phyloP scores from a whole-genome alignment of 2,888 invertebrate species.

The Caenorhabditis panamensis region DNA sequence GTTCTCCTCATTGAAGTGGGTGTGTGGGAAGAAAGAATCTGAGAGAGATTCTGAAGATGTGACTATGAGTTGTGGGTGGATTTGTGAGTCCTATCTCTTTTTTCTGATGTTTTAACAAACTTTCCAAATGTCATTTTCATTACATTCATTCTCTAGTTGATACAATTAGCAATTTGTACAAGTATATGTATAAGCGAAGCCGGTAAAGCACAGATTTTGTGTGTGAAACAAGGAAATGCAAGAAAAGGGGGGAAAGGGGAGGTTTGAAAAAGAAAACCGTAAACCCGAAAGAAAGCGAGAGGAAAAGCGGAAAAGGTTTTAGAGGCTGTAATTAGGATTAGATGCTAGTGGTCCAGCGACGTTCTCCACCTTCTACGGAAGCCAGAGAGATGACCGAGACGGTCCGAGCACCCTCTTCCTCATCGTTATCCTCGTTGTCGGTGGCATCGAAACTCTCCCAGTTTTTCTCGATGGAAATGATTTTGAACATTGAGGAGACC shows the following conservation, averaged over 20 bases:
- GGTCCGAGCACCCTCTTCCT: conserved; percentile 39
- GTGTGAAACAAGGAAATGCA: background rate
- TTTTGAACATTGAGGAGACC: conserved; percentile 74
- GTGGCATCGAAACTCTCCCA: conserved; percentile 73
- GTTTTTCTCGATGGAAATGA: conserved; percentile 74
- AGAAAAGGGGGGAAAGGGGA: background rate
- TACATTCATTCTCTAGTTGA: background rate
- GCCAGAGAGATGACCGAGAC: conserved; percentile 44
- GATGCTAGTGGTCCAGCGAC: conserved; percentile 60
- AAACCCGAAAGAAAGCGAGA: conserved; percentile 9
- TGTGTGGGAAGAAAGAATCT: no score
- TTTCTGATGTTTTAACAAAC: no score
- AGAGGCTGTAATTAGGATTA: conserved; percentile 5
- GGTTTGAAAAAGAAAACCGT: background rate
- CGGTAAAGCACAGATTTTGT: conserved; percentile 1
- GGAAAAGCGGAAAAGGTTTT: background rate
- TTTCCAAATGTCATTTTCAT: background rate
- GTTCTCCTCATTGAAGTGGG: background rate
- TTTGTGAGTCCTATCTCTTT: no score
- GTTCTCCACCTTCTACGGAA: conserved; percentile 42
- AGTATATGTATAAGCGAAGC: background rate
- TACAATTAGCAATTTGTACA: background rate
- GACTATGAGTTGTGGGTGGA: background rate
- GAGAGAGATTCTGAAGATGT: background rate
- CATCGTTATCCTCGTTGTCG: conserved; percentile 66